Evolutionary conservation across 2,797 vertebrate genomes (phyloP), one percentile per base, ranked within the genome.

Genomic region (Simalia tracyae): DNA sequence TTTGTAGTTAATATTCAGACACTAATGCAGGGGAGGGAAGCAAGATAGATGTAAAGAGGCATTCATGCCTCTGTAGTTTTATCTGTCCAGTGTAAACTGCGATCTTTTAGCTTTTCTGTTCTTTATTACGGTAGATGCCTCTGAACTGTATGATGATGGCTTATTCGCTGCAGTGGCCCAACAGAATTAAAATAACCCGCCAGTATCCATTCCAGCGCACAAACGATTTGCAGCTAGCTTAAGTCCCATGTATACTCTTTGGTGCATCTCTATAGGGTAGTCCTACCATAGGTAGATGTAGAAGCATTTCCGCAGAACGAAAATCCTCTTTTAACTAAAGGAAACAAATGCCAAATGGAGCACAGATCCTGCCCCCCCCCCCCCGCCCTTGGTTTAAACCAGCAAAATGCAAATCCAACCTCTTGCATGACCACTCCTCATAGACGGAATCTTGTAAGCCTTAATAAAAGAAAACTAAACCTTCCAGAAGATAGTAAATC

Each of bases 11-110:
- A 14, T 68, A 12, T 63, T 6, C 19, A 54, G 22, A 22, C 46
- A 26, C 19, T 64, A 86, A 56, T 63, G 7, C 22, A 36, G 63
- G 24, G 50, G 6, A 22, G 12, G 50, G 72, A 1, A 10, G 0
- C 12, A 22, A 89, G 60, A 66, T 54, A 12, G 8, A 15, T 59
- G 50, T 89, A 26, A 88, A 50, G 90, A 88, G 63, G 46, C 61
- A 12, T 26, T 2, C 17, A 8, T 81, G 56, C 1, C 24, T 81
- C 31, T 26, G 0, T 6, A 0, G 0, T 31, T 28, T 2, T 66
- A 59, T 87, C 26, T 59, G 0, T 17, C 36, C 15, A 12, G 50
- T 36, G 6, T 59, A 2, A 42, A 36, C 22, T 15, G 2, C 1
- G 36, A 22, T 56, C 17, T 24, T 31, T 4, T 84, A 84, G 63